Evolutionary conservation across 2,113 vertebrate species (phyloP).

Genomic region (Cyprinodon brontotheroides): DNA sequence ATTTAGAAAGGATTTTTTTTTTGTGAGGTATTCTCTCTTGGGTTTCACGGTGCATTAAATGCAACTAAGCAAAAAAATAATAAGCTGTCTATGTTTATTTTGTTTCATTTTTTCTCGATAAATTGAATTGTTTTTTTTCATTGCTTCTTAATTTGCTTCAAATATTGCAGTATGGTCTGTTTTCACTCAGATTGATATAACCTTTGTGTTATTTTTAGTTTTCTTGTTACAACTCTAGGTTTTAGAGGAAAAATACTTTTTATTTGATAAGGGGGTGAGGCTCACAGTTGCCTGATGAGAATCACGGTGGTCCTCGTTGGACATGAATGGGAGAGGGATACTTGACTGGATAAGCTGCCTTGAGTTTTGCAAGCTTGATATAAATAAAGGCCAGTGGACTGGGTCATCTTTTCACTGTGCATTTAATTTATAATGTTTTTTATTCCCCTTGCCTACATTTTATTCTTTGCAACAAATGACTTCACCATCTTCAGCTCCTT

Average conservation of each 20-base stretch:
- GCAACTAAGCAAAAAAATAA: no score
- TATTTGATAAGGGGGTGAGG: background rate
- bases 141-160: background rate
- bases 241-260: background rate
- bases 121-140: no score
- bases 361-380: conserved; percentile 15
- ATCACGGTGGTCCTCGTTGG: background rate
- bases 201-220: background rate
- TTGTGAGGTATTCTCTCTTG: background rate
- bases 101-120: no score
- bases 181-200: background rate
- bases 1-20: background rate
- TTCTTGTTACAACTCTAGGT: background rate
- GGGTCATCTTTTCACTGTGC: background rate
- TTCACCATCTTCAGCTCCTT: conserved; percentile 17
- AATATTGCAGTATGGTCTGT: background rate
- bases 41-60: background rate
- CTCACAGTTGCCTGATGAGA: background rate
- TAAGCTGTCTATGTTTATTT: no score
- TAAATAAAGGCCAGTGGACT: conserved; percentile 1
- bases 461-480: conserved; percentile 4
- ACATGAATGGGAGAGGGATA: conserved; percentile 2
- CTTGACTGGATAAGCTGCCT: conserved; percentile 13
- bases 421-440: background rate
- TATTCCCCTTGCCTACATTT: background rate